These are phyloP conservation scores for Phaethon lepturus DNA, from an alignment of 2,113 vertebrate genomes.

Conservation along the genomic window DNA sequence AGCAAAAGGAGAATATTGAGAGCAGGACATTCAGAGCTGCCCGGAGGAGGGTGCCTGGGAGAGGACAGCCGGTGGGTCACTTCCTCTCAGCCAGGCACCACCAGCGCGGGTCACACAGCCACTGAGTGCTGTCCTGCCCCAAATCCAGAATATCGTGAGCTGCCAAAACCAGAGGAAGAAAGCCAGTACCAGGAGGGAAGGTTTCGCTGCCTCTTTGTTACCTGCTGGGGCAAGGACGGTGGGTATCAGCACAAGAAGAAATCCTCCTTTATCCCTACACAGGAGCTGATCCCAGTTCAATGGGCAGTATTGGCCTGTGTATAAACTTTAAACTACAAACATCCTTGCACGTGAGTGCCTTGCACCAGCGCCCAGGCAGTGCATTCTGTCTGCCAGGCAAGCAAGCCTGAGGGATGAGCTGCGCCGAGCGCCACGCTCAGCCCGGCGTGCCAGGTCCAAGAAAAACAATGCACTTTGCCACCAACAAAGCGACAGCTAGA, in stretches of 20 bases:
- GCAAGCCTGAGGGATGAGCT: neutral
- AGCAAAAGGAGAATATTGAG: neutral
- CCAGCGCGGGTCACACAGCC: neutral
- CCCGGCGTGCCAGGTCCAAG: neutral
- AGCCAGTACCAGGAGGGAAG: neutral
- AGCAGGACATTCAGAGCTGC: neutral
- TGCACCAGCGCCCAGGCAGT: neutral
- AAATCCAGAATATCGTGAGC: neutral
- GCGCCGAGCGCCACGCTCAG: neutral
- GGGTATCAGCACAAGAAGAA: neutral
- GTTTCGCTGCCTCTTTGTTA: neutral
- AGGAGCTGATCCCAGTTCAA: neutral
- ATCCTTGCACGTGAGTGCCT: neutral
- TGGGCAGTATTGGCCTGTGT: neutral
- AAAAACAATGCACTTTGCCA: neutral
- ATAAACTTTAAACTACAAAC: neutral
- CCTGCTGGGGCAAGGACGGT: neutral
- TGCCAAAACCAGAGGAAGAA: neutral
- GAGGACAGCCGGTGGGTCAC: accelerated
- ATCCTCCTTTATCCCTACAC: neutral
- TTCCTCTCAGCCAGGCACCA: neutral
- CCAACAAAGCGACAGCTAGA: conserved; percentile 6
- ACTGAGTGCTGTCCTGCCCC: neutral
- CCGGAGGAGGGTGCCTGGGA: neutral
- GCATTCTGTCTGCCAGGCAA: neutral